Evolutionary conservation across 2,797 vertebrate genomes (phyloP), one percentile per base, ranked within the genome.

Genomic region (Paguma larvata): DNA sequence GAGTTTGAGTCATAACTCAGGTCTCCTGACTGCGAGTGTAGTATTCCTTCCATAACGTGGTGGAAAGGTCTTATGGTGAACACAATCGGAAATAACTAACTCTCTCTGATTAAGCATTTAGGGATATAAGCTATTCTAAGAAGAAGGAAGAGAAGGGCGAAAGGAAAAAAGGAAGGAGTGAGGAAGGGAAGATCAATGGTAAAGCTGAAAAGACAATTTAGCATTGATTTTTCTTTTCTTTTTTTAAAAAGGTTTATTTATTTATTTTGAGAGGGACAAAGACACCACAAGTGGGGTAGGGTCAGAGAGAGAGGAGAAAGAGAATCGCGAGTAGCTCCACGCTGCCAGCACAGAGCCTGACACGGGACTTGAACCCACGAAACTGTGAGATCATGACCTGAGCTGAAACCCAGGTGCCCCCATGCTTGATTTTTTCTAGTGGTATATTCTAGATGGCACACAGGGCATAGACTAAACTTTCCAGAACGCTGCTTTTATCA

Each of bases 1-100:
- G 84, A 87, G 78, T 80, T n/a, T 91, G 78, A 95, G 80, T 89
- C 65, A 56, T 53, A 97, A 79, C 80, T 79, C 78, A 62, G 70
- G 63, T 93, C 70, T 70, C n/a, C 70, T 92, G 59, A 73, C 34
- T 87, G 62, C 38, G 73, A 38, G 62, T 79, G 90, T 84, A 73
- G 44, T 96, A 85, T 67, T 94, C 59, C 23, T 89, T 80, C 51
- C 14, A 4, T 70, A 88, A 84, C n/a, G 85, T 10, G 65, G 53
- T 38, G 15, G 86, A 94, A 85, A 12, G 2, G 68, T 56, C 77
- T 86, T 63, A 77, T 0, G 34, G 41, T 56, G 79, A 83, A 79
- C 12, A 73, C 32, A 92, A 93, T 82, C 83, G 75, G 41, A 91
- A 95, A 70, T 32, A 83, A 79, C n/a, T 41, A 91, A 80, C 44